phyloP scores from a whole-genome alignment of 2,888 invertebrate species.

The Diploptera punctata region DNA sequence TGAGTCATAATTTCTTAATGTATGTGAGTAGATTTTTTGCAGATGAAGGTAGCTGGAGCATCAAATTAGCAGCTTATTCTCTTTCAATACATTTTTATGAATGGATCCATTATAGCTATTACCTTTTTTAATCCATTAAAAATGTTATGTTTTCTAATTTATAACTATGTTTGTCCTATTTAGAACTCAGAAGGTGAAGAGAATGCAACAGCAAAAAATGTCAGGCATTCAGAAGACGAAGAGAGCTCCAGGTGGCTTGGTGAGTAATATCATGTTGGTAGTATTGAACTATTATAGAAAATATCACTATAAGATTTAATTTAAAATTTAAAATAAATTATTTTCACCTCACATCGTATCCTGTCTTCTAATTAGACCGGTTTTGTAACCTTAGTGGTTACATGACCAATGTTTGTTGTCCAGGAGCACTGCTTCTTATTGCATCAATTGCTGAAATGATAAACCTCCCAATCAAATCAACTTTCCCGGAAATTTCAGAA shows the following conservation, averaged over 20 bases:
- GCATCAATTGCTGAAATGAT: too few species aligned
- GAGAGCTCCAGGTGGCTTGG: constrained; percentile 48
- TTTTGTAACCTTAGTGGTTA: too few species aligned
- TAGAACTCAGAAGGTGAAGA: constrained; percentile 67
- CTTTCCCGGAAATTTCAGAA: too few species aligned
- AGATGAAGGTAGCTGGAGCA: too few species aligned
- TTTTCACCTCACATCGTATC: too few species aligned
- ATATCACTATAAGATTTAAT: background rate
- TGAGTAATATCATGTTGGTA: constrained; percentile 40
- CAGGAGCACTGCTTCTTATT: too few species aligned
- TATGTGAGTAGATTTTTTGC: too few species aligned
- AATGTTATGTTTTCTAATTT: background rate
- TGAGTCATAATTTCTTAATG: too few species aligned
- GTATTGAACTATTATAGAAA: background rate
- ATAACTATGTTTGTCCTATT: constrained; percentile 46
- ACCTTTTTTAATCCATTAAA: background rate
- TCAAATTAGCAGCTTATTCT: too few species aligned
- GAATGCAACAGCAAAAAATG: constrained; percentile 63
- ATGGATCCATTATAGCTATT: background rate
- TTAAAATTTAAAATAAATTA: background rate
- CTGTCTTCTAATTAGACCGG: too few species aligned
- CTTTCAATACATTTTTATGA: too few species aligned
- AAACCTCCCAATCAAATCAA: too few species aligned
- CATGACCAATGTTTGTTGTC: background rate
- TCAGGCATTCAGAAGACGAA: constrained; percentile 53